Evolutionary conservation across 2,113 vertebrate species (phyloP).

Genomic region (Condylura cristata): DNA sequence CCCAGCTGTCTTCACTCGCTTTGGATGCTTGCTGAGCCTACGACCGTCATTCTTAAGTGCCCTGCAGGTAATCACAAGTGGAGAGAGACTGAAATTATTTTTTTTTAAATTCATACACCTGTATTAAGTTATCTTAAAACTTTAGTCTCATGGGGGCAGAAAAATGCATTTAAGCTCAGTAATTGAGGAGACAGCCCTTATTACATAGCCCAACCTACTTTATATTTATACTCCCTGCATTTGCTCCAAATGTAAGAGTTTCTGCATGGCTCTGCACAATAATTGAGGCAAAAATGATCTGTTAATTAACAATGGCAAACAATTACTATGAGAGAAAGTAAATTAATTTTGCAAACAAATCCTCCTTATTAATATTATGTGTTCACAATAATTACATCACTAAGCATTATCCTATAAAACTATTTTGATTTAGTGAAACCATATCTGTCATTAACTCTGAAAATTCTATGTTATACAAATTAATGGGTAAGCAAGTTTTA

Average conservation of each 20-base stretch:
- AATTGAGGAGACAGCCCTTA: background rate
- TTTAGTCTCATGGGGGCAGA: background rate
- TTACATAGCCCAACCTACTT: background rate
- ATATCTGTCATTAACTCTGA: background rate
- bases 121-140: slow-evolving; percentile 39
- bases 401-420: background rate
- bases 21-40: slow-evolving; percentile 12
- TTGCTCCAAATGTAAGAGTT: background rate
- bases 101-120: slow-evolving; percentile 51
- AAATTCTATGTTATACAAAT: slow-evolving; percentile 23
- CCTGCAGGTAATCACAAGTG: slow-evolving; percentile 9
- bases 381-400: slow-evolving; percentile 26
- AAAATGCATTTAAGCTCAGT: slow-evolving; percentile 21
- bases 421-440: slow-evolving; percentile 48
- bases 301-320: slow-evolving; percentile 46
- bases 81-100: slow-evolving; percentile 40
- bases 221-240: background rate
- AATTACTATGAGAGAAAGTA: slow-evolving; percentile 17
- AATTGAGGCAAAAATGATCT: background rate
- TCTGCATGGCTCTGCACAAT: background rate
- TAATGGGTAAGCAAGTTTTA: background rate
- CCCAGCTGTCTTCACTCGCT: slow-evolving; percentile 53
- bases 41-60: slow-evolving; percentile 30
- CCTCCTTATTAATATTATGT: background rate
- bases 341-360: slow-evolving; percentile 43